A percentile compares a stretch with the other conserved stretches of the same genome.
phyloP scores from a whole-genome alignment of 2,797 vertebrate species.

The Orientallactaga sibirica region DNA sequence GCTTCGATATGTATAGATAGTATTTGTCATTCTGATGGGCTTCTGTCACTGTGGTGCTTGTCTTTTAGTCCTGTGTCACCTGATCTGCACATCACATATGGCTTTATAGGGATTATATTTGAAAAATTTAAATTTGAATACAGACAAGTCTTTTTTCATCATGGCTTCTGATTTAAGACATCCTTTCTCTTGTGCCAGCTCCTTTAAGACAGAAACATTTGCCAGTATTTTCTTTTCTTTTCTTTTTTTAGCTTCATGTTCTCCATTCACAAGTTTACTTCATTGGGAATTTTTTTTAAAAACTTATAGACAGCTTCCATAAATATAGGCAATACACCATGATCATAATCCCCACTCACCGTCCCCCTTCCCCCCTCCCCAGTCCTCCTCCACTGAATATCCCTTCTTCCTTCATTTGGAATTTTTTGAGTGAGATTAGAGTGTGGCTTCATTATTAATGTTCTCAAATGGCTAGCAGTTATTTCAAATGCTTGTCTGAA shows the following conservation, averaged over 20 bases:
- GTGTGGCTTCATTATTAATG: background rate
- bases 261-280: slow-evolving; percentile 4
- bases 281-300: background rate
- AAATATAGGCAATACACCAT: no score
- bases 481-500: background rate
- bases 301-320: no score
- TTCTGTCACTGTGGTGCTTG: background rate
- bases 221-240: background rate
- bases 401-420: no score
- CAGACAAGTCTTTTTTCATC: background rate
- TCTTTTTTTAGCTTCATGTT: background rate
- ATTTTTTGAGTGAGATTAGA: background rate
- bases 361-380: no score
- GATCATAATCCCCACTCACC: no score
- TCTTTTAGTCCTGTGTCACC: background rate
- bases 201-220: background rate
- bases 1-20: no score
- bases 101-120: background rate
- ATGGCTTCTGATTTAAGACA: background rate
- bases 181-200: background rate
- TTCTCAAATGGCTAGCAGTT: background rate
- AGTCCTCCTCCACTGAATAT: no score
- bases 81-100: background rate
- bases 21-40: background rate
- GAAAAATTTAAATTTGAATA: background rate